Conservation (phyloP, 2,113 vertebrate species). For the Pagrus major region DNA sequence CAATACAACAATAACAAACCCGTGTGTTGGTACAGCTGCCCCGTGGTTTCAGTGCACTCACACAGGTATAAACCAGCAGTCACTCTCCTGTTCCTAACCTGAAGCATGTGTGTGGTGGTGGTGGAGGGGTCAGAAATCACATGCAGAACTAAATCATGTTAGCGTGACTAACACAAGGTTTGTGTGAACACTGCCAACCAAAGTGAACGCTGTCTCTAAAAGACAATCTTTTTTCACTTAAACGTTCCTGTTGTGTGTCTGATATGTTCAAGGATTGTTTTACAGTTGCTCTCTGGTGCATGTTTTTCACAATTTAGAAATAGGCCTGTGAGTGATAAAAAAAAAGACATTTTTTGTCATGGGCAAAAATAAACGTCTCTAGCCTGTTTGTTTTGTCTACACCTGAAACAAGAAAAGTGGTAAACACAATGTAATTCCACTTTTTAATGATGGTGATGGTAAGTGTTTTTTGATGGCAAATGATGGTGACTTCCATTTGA, state of each 20-base stretch:
- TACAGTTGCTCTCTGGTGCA: neutral
- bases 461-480: neutral
- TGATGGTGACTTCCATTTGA: neutral
- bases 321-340: neutral
- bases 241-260: neutral
- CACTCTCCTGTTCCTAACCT: constrained; percentile 66
- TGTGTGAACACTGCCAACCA: constrained; percentile 47
- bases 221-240: constrained; percentile 17
- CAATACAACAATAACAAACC: constrained; percentile 43
- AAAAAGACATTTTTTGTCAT: neutral
- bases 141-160: constrained; percentile 50
- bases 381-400: neutral
- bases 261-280: neutral
- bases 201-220: constrained; percentile 46
- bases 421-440: neutral
- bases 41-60: constrained; percentile 44
- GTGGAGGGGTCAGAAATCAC: constrained; percentile 54
- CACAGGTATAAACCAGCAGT: constrained; percentile 66
- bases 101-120: constrained; percentile 67
- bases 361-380: neutral
- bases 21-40: constrained; percentile 69
- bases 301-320: constrained; percentile 7
- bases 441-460: neutral
- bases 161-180: constrained; percentile 52
- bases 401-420: neutral